phyloP scores from a whole-genome alignment of 1,140 invertebrate species.

The Popillia japonica region DNA sequence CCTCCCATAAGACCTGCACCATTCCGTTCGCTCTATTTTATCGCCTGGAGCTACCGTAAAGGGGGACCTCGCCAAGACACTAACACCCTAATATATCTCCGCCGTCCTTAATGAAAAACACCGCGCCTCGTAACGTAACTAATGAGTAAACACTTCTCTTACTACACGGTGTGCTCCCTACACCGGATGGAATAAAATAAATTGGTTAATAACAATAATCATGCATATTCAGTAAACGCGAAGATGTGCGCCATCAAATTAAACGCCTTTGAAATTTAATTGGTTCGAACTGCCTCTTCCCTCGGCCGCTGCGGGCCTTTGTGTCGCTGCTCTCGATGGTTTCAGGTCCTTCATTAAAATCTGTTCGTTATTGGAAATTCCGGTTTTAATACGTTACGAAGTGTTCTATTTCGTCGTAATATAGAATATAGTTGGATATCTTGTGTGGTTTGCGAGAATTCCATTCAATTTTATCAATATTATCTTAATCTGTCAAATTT shows the following conservation, averaged over 20 bases:
- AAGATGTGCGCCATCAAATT: background rate
- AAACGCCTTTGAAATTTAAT: constrained; percentile 1
- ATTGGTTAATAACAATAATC: background rate
- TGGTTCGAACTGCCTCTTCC: background rate
- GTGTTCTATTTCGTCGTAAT: no score
- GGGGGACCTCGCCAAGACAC: background rate
- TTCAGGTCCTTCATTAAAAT: background rate
- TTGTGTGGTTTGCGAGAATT: no score
- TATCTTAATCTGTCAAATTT: no score
- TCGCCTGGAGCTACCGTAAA: no score
- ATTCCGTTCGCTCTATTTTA: no score
- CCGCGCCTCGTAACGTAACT: background rate
- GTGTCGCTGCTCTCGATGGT: background rate
- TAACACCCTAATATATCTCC: constrained; percentile 1
- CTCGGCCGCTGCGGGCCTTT: background rate
- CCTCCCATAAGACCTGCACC: background rate
- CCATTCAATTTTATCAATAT: no score
- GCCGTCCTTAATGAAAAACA: background rate
- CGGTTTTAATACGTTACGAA: no score
- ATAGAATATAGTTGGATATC: no score
- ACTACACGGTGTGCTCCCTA: background rate
- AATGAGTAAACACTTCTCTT: background rate
- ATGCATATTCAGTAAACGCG: background rate
- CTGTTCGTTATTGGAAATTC: background rate
- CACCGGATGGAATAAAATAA: background rate